Evolutionary conservation across 2,113 vertebrate genomes (phyloP), one percentile per base, ranked within the genome.

Genomic region (Parotia lawesii): DNA sequence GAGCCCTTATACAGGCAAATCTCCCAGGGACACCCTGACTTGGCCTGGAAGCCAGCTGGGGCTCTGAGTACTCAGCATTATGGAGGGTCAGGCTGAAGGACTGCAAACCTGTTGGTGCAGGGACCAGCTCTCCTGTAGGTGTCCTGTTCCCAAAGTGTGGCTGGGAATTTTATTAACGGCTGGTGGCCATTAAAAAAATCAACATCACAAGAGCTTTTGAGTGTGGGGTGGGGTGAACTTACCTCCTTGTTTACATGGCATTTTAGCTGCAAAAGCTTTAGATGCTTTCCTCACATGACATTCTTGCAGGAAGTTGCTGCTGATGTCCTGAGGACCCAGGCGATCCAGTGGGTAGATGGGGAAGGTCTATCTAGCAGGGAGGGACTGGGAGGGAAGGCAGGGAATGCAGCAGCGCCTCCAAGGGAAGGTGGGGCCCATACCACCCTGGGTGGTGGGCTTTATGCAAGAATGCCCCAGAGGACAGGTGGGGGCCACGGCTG

Each of bases 241-340:
- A 76, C n/a, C 79, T 76, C 51, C 77, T 91, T 70, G 64, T 85
- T 95, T 71, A 60, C 37, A 22, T 0, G 23, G 44, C 38, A 71
- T 94, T 95, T 66, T 31, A 73, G 78, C 54, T 70, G 84, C 94
- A 91, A 91, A 87, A 48, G 81, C 66, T 85, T 70, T 44, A 58
- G 87, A 66, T 76, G 53, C 61, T 87, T 92, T 83, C 74, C 64
- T 76, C 60, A 77, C 12, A 5, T 15, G 74, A 62, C 74, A 62
- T 71, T 73, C 78, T 78, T 40, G 31, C 19, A 50, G 85, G 71
- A 91, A 91, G 78, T 17, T 73, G 50, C 62, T 20, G 71, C 31
- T 40, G 50, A 83, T 94, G 57, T 91, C 77, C 91, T 27, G 31
- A 87, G 87, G 67, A 95, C 29, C 35, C 15, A 5, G 40, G 54